Evolutionary conservation across 2,888 invertebrate genomes (phyloP).

Genomic region (Pseudococcus jackbeardsleyi): DNA sequence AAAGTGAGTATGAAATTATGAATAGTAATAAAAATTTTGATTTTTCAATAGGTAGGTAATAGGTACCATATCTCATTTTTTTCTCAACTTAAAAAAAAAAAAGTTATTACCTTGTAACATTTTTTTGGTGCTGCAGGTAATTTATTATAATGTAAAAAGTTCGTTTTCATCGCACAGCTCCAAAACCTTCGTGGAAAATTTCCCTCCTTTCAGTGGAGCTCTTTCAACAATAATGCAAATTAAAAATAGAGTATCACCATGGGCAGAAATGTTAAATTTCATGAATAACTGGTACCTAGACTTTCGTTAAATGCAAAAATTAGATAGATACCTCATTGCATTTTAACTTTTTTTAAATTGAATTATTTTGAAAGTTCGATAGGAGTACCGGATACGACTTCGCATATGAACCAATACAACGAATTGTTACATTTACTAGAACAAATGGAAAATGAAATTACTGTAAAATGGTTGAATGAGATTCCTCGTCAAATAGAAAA

Average conservation of each 20-base stretch:
- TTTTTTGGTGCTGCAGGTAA: not conserved
- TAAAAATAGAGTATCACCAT: conserved; percentile 17
- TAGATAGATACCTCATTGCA: not conserved
- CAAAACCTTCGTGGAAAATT: conserved; percentile 1
- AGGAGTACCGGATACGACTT: not conserved
- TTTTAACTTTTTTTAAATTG: not conserved
- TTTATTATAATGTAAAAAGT: conserved; percentile 32
- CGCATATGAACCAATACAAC: conserved; percentile 36
- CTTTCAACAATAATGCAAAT: conserved; percentile 58
- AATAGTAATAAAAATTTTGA: not conserved
- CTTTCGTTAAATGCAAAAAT: too few relatives aligned
- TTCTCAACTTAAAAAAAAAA: too few relatives aligned
- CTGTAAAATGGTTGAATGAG: conserved; percentile 42
- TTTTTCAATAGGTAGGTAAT: too few relatives aligned
- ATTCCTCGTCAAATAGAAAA: conserved; percentile 58
- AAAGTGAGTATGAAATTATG: conserved; percentile 72
- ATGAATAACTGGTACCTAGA: conserved; percentile 53
- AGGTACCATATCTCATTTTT: too few relatives aligned
- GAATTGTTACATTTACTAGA: conserved; percentile 47
- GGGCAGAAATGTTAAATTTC: conserved; percentile 55
- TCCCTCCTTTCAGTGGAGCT: conserved; percentile 57
- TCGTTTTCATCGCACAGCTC: not conserved
- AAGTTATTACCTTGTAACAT: not conserved
- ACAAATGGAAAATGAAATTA: conserved; percentile 55
- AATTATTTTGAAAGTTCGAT: conserved; percentile 15